Conservation (phyloP, 2,888 invertebrate genomes). For the Tachina fera region DNA sequence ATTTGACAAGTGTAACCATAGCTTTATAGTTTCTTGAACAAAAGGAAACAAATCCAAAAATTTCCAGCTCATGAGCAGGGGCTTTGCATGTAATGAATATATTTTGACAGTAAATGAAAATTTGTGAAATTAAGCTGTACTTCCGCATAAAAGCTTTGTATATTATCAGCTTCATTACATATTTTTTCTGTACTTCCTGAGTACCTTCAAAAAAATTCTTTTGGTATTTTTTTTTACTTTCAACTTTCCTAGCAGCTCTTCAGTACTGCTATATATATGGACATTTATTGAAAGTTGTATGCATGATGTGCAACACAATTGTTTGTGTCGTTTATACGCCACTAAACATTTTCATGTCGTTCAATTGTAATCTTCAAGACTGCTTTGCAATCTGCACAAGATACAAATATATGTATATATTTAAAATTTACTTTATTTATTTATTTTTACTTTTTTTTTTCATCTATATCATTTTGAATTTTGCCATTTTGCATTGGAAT, state of each 20-base stretch:
- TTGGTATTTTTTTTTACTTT: too few relatives aligned
- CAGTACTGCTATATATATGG: not conserved
- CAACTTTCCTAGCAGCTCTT: conserved; percentile 17
- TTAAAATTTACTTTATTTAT: conserved; percentile 18
- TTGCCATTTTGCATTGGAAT: conserved; percentile 57
- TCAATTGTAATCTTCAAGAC: conserved; percentile 80
- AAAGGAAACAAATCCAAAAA: too few relatives aligned
- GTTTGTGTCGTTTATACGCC: conserved; percentile 72
- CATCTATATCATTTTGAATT: conserved; percentile 45
- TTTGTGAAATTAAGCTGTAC: too few relatives aligned
- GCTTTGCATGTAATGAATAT: too few relatives aligned
- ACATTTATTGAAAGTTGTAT: not conserved
- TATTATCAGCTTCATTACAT: too few relatives aligned
- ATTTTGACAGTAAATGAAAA: too few relatives aligned
- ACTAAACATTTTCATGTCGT: conserved; percentile 81
- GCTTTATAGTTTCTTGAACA: too few relatives aligned
- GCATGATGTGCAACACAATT: conserved; percentile 38
- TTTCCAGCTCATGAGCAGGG: too few relatives aligned
- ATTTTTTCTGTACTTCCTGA: too few relatives aligned
- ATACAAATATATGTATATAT: conserved; percentile 57
- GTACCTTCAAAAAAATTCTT: too few relatives aligned
- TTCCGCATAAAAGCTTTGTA: too few relatives aligned
- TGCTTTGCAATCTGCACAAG: conserved; percentile 71
- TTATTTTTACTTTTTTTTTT: not conserved
- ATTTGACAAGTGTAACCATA: too few relatives aligned